phyloP scores from a whole-genome alignment of 2,797 vertebrate genomes.

The Enoplosus armatus region DNA sequence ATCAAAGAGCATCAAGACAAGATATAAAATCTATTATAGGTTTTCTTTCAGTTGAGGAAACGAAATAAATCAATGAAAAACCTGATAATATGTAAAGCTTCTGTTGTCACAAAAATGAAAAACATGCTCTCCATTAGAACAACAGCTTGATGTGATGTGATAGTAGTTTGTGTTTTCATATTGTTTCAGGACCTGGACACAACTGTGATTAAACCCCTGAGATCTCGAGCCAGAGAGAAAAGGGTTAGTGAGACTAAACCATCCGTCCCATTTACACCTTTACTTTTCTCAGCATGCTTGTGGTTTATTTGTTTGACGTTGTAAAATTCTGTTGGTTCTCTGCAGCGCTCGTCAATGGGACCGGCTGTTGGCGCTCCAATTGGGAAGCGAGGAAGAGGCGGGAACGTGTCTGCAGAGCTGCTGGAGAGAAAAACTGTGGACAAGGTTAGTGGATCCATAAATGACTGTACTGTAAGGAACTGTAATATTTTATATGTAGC shows the following conservation, averaged over 20 bases:
- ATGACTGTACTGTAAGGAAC: too few species aligned
- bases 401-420: conserved; percentile 70
- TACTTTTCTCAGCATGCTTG: not conserved
- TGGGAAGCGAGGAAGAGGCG: conserved; percentile 72
- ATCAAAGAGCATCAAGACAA: not conserved
- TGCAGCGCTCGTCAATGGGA: conserved; percentile 85
- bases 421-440: conserved; percentile 67
- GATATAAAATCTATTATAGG: too few species aligned
- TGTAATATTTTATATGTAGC: too few species aligned
- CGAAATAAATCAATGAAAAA: too few species aligned
- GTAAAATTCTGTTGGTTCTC: not conserved
- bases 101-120: not conserved
- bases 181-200: conserved; percentile 84
- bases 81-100: too few species aligned
- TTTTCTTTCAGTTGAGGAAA: too few species aligned
- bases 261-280: not conserved
- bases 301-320: not conserved
- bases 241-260: conserved; percentile 76
- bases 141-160: not conserved
- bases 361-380: conserved; percentile 57
- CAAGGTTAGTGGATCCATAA: conserved; percentile 72
- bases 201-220: conserved; percentile 79
- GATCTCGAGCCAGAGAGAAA: conserved; percentile 83
- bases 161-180: not conserved
- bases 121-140: too few species aligned